Evolutionary conservation across 2,113 vertebrate genomes (phyloP).

Genomic region (Sarotherodon lohbergeri): DNA sequence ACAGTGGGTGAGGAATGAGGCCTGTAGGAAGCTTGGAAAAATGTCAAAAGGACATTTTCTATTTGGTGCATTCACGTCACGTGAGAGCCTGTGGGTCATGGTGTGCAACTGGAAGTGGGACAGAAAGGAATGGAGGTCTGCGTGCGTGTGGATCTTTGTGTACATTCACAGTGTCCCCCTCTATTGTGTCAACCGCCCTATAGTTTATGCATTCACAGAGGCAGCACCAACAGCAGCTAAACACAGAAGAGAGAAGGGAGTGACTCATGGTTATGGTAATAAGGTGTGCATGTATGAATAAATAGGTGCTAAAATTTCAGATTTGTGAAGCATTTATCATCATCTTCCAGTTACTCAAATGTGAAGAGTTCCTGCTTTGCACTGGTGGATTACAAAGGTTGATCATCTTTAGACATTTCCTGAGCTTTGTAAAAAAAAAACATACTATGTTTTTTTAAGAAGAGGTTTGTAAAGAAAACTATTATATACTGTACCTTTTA

Average conservation of each 20-base stretch:
- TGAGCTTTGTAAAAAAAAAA: not conserved
- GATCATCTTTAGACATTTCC: not conserved
- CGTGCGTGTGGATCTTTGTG: not conserved
- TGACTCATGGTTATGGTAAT: constrained; percentile 8
- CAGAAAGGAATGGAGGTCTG: constrained; percentile 35
- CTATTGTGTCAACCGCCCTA: constrained; percentile 12
- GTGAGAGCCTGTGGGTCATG: constrained; percentile 17
- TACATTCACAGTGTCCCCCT: not conserved
- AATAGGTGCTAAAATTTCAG: not conserved
- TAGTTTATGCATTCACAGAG: constrained; percentile 22
- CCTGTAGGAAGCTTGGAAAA: constrained; percentile 33
- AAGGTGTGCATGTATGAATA: not conserved
- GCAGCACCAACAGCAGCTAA: constrained; percentile 22
- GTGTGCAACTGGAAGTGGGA: constrained; percentile 43
- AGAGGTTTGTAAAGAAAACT: not conserved
- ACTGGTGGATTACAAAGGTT: not conserved
- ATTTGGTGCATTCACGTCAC: constrained; percentile 39
- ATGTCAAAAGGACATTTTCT: constrained; percentile 21
- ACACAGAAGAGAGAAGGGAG: not conserved
- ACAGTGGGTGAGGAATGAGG: constrained; percentile 49
- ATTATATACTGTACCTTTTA: not conserved
- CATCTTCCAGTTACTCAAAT: not conserved
- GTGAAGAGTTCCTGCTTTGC: not conserved
- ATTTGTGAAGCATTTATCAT: not conserved
- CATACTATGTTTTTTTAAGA: not conserved